phyloP scores from a whole-genome alignment of 2,888 invertebrate genomes.

The Danaus chrysippus region DNA sequence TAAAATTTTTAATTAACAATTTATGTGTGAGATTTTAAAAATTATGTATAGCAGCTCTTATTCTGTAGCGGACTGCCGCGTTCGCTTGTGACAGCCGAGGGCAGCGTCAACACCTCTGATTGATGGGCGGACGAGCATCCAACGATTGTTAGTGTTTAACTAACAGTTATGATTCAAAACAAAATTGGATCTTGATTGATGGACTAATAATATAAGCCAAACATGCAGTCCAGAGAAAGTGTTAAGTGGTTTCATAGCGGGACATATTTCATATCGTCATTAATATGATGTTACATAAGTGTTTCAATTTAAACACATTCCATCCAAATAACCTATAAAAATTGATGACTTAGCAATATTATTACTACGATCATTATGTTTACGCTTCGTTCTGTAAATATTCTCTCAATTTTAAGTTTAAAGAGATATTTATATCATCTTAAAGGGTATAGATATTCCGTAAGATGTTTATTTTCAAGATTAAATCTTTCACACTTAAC shows the following conservation, averaged over 20 bases:
- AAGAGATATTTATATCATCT: constrained; percentile 8
- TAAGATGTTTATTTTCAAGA: constrained; percentile 34
- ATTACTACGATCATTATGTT: background rate
- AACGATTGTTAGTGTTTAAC: constrained; percentile 73
- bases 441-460: constrained; percentile 17
- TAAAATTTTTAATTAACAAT: too few relatives aligned
- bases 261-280: constrained; percentile 27
- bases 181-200: constrained; percentile 75
- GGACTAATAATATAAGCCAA: constrained; percentile 77
- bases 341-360: constrained; percentile 1
- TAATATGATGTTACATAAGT: constrained; percentile 19
- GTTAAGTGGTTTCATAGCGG: constrained; percentile 37
- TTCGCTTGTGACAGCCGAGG: constrained; percentile 44
- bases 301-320: constrained; percentile 15
- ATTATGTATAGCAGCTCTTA: constrained; percentile 10
- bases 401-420: background rate
- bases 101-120: constrained; percentile 59
- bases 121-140: constrained; percentile 63
- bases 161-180: constrained; percentile 73
- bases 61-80: constrained; percentile 30
- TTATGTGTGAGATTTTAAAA: background rate
- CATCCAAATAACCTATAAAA: constrained; percentile 7
- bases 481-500: constrained; percentile 46
- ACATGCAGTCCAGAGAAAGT: constrained; percentile 45
- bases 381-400: background rate